Evolutionary conservation across 2,888 invertebrate species (phyloP), one percentile per base, ranked within the genome.

Genomic region (Epirrhoe alternata): DNA sequence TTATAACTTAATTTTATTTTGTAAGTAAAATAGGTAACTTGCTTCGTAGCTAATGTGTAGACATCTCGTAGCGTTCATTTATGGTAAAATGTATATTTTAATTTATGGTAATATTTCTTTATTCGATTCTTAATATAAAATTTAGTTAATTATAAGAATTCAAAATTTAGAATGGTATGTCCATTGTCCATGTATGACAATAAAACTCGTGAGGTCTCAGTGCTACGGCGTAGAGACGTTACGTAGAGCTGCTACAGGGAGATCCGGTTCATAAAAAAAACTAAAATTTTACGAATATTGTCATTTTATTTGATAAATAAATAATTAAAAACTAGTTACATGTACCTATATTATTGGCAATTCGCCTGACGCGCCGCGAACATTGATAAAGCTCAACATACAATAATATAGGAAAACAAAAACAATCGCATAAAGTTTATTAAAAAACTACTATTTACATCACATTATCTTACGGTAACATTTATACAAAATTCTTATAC

Each of bases 281-380:
- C n/a, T 52, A 56, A 51, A 30, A 69, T 57, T 57, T 58, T 85
- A 86, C 82, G 86, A 88, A 89, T 88, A 86, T 86, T 87, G 82
- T 88, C 83, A 82, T 90, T 59, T 89, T 90, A 88, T 87, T 88
- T 81, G 87, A 88, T 88, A 87, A 88, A 86, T 85, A 87, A 86
- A 84, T 84, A 66, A 74, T 62, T 69, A 68, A 60, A 69, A 61
- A 70, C 76, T 80, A 76, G 72, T 74, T 69, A 69, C 77, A 80
- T 82, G 81, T 80, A 83, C 81, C 82, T 86, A 79, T 78, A 82
- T 82, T 82, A 82, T 82, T 85, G 86, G 84, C 86, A 83, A 81
- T 82, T 80, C 77, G 82, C 80, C 78, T 78, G 78, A 78, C 82
- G 80, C 82, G 82, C 79, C 80, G 82, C 85, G 81, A 84, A 89